Evolutionary conservation across 92 coral and sea anemone species (phyloP), one percentile per base, ranked within the genome.

Genomic region (Umimayanthus chanpuru): DNA sequence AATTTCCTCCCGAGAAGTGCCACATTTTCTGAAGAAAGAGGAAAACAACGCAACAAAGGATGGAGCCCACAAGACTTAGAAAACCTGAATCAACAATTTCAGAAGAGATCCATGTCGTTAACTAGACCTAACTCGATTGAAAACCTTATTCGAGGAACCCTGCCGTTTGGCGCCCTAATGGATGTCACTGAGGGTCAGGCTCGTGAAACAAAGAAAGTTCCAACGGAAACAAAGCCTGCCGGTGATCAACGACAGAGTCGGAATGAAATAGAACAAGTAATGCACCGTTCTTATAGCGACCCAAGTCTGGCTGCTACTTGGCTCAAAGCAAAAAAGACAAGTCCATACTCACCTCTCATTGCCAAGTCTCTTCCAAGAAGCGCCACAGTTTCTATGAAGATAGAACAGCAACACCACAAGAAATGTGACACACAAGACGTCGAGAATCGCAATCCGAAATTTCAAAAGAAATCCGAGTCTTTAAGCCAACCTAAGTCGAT

Each of bases 251-350:
- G 28, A 18, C 85, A 61, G 32, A 36, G 58, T 36, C 36, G 32
- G 29, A 36, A 16, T 32, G 73, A 80, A 65, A 23, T 30, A 9
- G 74, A 81, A 7, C 32, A 39, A 16, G 3, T 64, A 47, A 38
- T 23, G 5, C 86, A 67, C 50, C 75, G 75, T 23, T 82, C 76
- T 64, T 25, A 36, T 82, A 82, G 86, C 44, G 86, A 82, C 38
- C 44, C 86, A 67, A n/a, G 41, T 12, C 20, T 0, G 86, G 14
- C 28, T 41, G 40, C 53, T 2, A 23, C 74, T 40, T 5, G 20
- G 15, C 9, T 5, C 4, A 26, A 41, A 25, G 82, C 55, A 23
- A 11, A 39, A 23, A 9, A 1, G 41, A 21, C 40, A 61, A 67
- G 6, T 64, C 86, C 30, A 2, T 25, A 36, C 5, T 7, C n/a